Evolutionary conservation across 2,797 vertebrate species (phyloP).

Genomic region (Acrossocheilus fasciatus): DNA sequence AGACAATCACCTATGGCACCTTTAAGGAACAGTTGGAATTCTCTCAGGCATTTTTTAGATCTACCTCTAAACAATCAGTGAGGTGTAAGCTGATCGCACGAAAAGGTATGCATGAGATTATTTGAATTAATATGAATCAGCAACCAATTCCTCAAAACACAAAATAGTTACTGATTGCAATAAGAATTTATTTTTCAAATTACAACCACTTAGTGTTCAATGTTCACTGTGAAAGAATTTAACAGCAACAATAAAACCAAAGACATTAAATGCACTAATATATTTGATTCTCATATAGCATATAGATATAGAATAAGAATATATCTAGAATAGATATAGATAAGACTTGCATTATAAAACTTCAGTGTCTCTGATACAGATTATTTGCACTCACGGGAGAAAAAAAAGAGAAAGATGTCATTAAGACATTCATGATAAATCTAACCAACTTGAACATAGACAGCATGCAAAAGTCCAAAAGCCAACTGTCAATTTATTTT

Average conservation of each 20-base stretch:
- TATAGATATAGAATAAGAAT: neutral
- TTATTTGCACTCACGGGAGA: neutral
- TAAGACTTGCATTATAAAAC: too few relatives aligned
- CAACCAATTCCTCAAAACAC: neutral
- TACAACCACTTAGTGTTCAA: too few relatives aligned
- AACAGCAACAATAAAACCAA: neutral
- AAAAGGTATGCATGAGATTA: neutral
- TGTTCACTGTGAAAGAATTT: neutral
- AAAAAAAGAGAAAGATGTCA: neutral
- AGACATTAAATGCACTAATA: neutral
- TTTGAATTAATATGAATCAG: neutral
- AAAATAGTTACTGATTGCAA: neutral
- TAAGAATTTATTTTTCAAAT: neutral
- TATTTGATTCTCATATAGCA: neutral
- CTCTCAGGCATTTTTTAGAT: too few relatives aligned
- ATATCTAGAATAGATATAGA: too few relatives aligned
- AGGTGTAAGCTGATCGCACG: too few relatives aligned
- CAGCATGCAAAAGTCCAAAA: neutral
- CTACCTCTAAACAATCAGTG: neutral
- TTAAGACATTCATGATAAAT: neutral
- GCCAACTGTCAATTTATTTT: neutral
- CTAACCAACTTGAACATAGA: neutral
- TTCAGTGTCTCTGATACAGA: neutral
- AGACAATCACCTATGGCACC: too few relatives aligned
- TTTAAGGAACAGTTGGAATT: too few relatives aligned